Evolutionary conservation across 2,797 vertebrate species (phyloP), one percentile per base, ranked within the genome.

Genomic region (Tenualosa ilisha): DNA sequence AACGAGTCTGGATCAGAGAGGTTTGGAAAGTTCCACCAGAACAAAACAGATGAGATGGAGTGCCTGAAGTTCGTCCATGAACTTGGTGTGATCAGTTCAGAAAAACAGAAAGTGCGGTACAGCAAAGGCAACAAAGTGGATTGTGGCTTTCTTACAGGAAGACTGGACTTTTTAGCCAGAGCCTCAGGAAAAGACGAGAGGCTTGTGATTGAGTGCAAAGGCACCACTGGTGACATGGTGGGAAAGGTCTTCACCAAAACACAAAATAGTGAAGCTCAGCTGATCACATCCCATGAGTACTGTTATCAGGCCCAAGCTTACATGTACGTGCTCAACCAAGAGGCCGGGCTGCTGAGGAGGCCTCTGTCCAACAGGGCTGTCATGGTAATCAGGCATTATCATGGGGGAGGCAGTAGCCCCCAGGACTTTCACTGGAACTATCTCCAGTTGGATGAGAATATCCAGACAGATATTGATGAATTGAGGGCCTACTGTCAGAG

Each of bases 181-280:
- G 43, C 59, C 26, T 49, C 61, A 0, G 3, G 50, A 13, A n/a
- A 17, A 51, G 72, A 61, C 13, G 46, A 90, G 20, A 84, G 83
- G 54, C 56, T 88, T 24, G 86, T 89, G 46, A 87, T 90, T 9
- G 88, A 91, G 68, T 90, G 91, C 81, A 91, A 90, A 88, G 83
- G 88, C 82, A 90, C 88, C 0, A 54, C 15, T 50, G 86, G 85
- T 8, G 81, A 84, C 82, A 89, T 90, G 89, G 82, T 86, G 2
- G 84, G 84, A n/a, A 88, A 90, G 31, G 51, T 89, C 20, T 88
- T 87, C 75, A 88, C 85, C 3, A 90, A 87, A 82, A 86, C 59
- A 24, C 59, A 17, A 17, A 54, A 81, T 13, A 81, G 40, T 24
- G 9, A 2, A 17, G 88, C 86, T 43, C 0, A 61, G 6, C 82